phyloP scores from a whole-genome alignment of 2,888 invertebrate genomes.

The Philaethria dido region DNA sequence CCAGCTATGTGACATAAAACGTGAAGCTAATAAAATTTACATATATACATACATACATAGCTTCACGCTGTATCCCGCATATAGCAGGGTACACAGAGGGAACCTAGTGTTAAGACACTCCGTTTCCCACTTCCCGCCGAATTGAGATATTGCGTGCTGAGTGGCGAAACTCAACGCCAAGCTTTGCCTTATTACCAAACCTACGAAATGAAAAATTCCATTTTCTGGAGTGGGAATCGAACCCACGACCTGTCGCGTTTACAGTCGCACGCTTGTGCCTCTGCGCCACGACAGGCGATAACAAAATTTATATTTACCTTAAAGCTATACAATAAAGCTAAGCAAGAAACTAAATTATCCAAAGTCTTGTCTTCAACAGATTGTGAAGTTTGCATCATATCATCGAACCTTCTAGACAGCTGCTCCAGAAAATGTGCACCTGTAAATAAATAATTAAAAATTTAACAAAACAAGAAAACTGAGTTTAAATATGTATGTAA shows the following conservation, averaged over 20 bases:
- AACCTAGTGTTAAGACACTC: no score
- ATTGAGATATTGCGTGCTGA: neutral
- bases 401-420: constrained; percentile 87
- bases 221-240: no score
- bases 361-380: constrained; percentile 89
- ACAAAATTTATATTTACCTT: constrained; percentile 81
- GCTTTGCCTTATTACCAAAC: neutral
- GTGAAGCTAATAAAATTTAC: no score
- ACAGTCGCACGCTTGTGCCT: no score
- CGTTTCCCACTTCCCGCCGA: neutral
- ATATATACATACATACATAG: neutral
- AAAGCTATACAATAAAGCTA: constrained; percentile 94
- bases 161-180: neutral
- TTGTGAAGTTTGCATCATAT: constrained; percentile 70
- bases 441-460: constrained; percentile 52
- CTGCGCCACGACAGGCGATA: neutral
- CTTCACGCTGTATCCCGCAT: no score
- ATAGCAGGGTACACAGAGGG: no score
- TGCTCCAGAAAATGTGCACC: constrained; percentile 93
- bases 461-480: constrained; percentile 2
- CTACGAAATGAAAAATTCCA: no score
- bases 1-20: no score
- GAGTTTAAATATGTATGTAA: no score
- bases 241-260: no score
- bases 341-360: constrained; percentile 90